A percentile compares a stretch with the other conserved stretches of the same genome.
Evolutionary conservation across 2,797 vertebrate genomes (phyloP).

Genomic region (Todus mexicanus): DNA sequence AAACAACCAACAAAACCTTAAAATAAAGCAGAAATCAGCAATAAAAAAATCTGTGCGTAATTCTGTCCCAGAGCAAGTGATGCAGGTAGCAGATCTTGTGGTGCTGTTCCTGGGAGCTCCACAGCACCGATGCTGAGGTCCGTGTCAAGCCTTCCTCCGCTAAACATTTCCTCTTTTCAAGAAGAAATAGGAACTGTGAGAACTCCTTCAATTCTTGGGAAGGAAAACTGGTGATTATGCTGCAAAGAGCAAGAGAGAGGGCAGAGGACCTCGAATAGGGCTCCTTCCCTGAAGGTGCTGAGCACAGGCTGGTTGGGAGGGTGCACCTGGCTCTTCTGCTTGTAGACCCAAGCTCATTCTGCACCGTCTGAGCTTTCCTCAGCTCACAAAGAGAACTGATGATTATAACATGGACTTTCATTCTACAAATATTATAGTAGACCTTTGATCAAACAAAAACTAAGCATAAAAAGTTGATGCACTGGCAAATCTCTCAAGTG

Average conservation of each 20-base stretch:
- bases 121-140: not conserved
- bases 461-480: not conserved
- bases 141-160: not conserved
- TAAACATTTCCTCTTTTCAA: not conserved
- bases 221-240: not conserved
- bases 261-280: not conserved
- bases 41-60: too few species aligned
- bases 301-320: fast-evolving
- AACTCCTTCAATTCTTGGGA: not conserved
- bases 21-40: not conserved
- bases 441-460: not conserved
- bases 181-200: not conserved
- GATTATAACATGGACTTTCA: not conserved
- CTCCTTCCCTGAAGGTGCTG: not conserved
- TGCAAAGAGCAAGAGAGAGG: not conserved
- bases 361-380: not conserved
- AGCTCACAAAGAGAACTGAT: not conserved
- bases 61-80: fast-evolving
- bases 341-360: fast-evolving
- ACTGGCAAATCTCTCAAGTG: not conserved
- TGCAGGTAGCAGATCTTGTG: not conserved
- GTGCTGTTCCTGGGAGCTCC: not conserved
- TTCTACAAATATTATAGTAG: not conserved
- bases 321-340: not conserved
- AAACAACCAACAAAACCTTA: too few species aligned